phyloP scores from a whole-genome alignment of 1,140 invertebrate genomes.

The Micrasema longulum region DNA sequence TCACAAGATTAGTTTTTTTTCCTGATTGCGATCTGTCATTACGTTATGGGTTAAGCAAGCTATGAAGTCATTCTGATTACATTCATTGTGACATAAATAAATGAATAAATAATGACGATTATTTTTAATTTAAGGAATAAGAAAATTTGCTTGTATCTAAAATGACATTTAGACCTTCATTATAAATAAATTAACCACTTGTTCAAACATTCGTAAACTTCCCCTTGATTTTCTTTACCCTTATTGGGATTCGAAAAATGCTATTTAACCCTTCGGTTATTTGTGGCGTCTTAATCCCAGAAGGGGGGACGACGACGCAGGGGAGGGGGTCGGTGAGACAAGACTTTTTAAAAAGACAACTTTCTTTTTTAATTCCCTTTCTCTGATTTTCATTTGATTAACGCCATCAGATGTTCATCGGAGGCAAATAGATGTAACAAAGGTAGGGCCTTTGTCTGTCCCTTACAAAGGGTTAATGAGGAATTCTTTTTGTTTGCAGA shows the following conservation, averaged over 20 bases:
- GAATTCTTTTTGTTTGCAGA: conserved; percentile 49
- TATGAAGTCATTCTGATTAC: too few species aligned
- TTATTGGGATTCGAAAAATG: conserved; percentile 31
- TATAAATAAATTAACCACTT: background rate
- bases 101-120: too few species aligned
- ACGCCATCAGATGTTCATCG: conserved; percentile 52
- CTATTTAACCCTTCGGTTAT: conserved; percentile 41
- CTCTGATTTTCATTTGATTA: conserved; percentile 54
- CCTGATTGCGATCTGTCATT: too few species aligned
- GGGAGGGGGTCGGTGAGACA: conserved; percentile 9
- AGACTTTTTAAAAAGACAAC: conserved; percentile 27
- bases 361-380: conserved; percentile 43
- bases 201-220: conserved; percentile 18
- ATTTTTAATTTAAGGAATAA: too few species aligned
- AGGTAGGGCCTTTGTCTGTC: conserved; percentile 48
- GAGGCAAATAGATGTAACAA: conserved; percentile 54
- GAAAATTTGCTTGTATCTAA: too few species aligned
- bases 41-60: too few species aligned
- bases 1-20: too few species aligned
- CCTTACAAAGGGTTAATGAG: conserved; percentile 54
- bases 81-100: too few species aligned
- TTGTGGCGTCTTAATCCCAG: conserved; percentile 35
- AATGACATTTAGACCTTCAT: too few species aligned
- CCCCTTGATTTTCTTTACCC: conserved; percentile 13
- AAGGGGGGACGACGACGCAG: background rate